Evolutionary conservation across 2,888 invertebrate genomes (phyloP).

Genomic region (Drosophila demipolita): DNA sequence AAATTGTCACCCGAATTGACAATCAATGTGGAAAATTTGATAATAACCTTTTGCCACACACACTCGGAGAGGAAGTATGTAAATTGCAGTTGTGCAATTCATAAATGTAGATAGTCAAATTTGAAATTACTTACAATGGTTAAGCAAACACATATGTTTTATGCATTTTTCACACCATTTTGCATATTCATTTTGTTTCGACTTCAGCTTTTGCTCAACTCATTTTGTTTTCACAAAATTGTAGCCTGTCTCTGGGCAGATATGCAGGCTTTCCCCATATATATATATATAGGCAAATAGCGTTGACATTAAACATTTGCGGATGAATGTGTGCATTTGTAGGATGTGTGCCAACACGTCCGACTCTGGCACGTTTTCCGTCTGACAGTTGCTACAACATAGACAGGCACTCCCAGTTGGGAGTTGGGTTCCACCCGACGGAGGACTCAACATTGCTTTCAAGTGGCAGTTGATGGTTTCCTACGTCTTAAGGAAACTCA

Average conservation of each 20-base stretch:
- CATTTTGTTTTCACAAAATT: conserved; percentile 35
- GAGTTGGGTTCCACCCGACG: not conserved
- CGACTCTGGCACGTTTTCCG: conserved; percentile 22
- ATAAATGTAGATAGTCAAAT: conserved; percentile 27
- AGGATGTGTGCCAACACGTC: conserved; percentile 37
- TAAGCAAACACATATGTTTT: conserved; percentile 21
- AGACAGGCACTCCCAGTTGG: conserved; percentile 9
- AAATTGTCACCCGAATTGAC: conserved; percentile 33
- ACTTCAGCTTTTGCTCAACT: conserved; percentile 35
- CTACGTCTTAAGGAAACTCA: conserved; percentile 4
- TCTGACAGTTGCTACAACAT: conserved; percentile 42
- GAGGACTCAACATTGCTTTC: conserved; percentile 14
- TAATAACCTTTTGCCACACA: conserved; percentile 1
- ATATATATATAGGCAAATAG: conserved; percentile 7
- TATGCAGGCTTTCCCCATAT: not conserved
- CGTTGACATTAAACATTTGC: conserved; percentile 25
- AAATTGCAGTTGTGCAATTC: conserved; percentile 11
- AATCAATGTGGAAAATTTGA: conserved; percentile 27
- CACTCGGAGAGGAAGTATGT: not conserved
- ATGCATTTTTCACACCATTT: conserved; percentile 27
- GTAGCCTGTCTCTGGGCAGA: conserved; percentile 12
- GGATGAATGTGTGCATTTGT: conserved; percentile 2
- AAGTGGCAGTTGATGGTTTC: conserved; percentile 10
- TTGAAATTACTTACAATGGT: conserved; percentile 22
- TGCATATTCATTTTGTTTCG: conserved; percentile 33